phyloP scores from a whole-genome alignment of 2,888 invertebrate species.

The Myathropa florea region DNA sequence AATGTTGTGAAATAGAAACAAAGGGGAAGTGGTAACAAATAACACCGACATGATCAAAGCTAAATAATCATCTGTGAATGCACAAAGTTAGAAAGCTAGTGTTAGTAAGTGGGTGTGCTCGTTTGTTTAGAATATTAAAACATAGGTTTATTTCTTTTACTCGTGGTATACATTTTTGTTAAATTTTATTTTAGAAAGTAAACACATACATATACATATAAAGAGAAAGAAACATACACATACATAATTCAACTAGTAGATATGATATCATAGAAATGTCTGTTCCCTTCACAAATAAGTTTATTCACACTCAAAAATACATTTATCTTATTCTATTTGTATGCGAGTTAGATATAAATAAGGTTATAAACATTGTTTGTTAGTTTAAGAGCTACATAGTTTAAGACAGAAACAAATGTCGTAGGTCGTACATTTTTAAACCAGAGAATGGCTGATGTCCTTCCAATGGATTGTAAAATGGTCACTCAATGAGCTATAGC shows the following conservation, averaged over 20 bases:
- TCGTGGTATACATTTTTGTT: slow-evolving; percentile 16
- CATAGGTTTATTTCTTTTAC: slow-evolving; percentile 3
- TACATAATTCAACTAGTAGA: slow-evolving; percentile 11
- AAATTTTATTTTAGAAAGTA: slow-evolving; percentile 43
- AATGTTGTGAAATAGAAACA: not conserved
- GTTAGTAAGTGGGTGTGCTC: slow-evolving; percentile 41
- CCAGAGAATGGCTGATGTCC: not conserved
- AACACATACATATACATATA: slow-evolving; percentile 37
- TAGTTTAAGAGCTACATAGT: slow-evolving; percentile 26
- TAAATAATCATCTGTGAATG: slow-evolving; percentile 38
- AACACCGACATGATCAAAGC: slow-evolving; percentile 62
- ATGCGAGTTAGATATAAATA: not conserved
- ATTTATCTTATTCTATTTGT: slow-evolving; percentile 16
- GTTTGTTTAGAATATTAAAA: slow-evolving; percentile 19
- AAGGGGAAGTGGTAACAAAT: slow-evolving; percentile 11
- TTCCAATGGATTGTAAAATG: not conserved
- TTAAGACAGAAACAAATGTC: not conserved
- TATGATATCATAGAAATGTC: slow-evolving; percentile 18
- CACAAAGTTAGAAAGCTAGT: slow-evolving; percentile 39
- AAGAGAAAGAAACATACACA: slow-evolving; percentile 50
- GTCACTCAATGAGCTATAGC: not conserved
- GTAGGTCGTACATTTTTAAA: slow-evolving; percentile 21
- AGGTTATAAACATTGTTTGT: slow-evolving; percentile 40
- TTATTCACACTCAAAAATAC: slow-evolving; percentile 31
- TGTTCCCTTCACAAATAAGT: slow-evolving; percentile 36